phyloP scores from a whole-genome alignment of 2,888 invertebrate species.

The Sabatieria punctata region DNA sequence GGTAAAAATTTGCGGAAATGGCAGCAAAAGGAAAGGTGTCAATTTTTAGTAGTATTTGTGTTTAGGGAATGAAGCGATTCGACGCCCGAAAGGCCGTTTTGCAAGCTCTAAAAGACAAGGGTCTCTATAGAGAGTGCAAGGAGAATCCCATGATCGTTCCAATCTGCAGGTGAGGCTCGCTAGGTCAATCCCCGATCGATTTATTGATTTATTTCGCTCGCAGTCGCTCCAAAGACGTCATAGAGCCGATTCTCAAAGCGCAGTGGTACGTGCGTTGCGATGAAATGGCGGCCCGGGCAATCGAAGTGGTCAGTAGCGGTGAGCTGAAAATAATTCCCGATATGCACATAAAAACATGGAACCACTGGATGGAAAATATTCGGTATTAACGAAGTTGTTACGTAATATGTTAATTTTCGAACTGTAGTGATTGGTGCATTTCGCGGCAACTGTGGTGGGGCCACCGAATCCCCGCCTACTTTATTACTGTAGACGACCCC shows the following conservation, averaged over 20 bases:
- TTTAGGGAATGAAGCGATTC: constrained; percentile 70
- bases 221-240: constrained; percentile 87
- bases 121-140: constrained; percentile 56
- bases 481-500: constrained; percentile 44
- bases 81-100: constrained; percentile 64
- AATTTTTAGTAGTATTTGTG: too few species aligned
- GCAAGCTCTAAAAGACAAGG: constrained; percentile 52
- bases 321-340: constrained; percentile 75
- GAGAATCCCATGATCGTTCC: constrained; percentile 94
- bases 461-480: constrained; percentile 87
- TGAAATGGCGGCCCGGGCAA: constrained; percentile 71
- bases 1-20: too few species aligned
- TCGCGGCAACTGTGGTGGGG: constrained; percentile 98
- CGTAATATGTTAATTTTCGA: constrained; percentile 1
- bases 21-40: not conserved
- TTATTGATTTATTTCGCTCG: not conserved
- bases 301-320: constrained; percentile 45
- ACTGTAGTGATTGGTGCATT: constrained; percentile 82
- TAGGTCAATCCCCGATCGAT: not conserved
- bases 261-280: constrained; percentile 81
- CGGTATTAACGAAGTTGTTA: constrained; percentile 34
- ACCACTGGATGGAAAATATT: constrained; percentile 84
- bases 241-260: constrained; percentile 83
- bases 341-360: constrained; percentile 78
- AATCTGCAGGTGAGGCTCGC: constrained; percentile 41